Percentiles rank a stretch among this genome's conserved stretches.
Conservation (phyloP, 2,888 invertebrate species). For the Trichopria drosophilae region DNA sequence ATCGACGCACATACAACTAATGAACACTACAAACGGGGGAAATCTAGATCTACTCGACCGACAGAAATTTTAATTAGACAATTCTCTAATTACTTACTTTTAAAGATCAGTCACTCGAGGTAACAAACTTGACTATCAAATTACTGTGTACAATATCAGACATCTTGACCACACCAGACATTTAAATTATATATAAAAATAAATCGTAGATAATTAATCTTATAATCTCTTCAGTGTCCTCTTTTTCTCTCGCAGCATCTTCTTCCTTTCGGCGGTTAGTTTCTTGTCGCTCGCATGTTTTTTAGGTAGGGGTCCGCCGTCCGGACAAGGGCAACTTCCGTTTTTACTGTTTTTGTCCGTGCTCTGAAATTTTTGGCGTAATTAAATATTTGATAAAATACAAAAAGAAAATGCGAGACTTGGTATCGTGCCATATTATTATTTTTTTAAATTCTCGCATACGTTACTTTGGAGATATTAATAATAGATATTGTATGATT, state of each 20-base stretch:
- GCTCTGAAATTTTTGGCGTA: too few relatives aligned
- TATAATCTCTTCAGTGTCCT: constrained; percentile 84
- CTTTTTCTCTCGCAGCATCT: constrained; percentile 80
- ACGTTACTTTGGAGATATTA: too few relatives aligned
- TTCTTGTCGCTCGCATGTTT: constrained; percentile 84
- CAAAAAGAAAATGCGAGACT: too few relatives aligned
- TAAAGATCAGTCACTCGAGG: constrained; percentile 48
- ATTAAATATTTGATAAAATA: constrained; percentile 3
- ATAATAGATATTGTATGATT: too few relatives aligned
- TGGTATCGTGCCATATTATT: too few relatives aligned
- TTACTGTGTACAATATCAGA: constrained; percentile 49
- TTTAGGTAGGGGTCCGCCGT: constrained; percentile 78
- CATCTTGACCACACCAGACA: constrained; percentile 48
- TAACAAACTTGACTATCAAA: constrained; percentile 49
- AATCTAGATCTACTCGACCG: too few relatives aligned
- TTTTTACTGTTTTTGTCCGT: neutral
- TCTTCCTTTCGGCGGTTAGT: constrained; percentile 71
- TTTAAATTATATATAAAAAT: constrained; percentile 43
- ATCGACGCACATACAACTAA: too few relatives aligned
- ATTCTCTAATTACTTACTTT: constrained; percentile 42
- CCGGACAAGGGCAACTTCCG: neutral
- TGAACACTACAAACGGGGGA: too few relatives aligned
- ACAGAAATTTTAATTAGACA: constrained; percentile 37
- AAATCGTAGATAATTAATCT: constrained; percentile 50
- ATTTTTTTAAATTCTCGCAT: too few relatives aligned